Conservation (phyloP, 2,113 vertebrate species). For the Pterocles orientalis region DNA sequence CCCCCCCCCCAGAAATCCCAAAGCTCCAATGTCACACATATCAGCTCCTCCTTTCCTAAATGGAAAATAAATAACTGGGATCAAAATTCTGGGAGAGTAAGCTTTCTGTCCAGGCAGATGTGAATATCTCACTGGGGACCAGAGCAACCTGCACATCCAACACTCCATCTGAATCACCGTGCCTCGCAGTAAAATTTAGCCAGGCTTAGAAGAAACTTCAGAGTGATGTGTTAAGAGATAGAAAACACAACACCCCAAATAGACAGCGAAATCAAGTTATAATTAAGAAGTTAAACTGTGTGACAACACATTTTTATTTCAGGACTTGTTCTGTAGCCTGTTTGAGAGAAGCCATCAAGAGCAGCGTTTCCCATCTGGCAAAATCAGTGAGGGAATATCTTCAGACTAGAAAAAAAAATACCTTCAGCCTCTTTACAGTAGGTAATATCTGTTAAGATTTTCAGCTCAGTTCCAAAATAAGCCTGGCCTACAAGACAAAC, state of each 20-base stretch:
- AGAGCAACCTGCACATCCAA: background rate
- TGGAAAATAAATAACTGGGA: background rate
- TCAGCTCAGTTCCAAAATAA: background rate
- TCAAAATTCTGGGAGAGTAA: background rate
- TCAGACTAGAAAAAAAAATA: background rate
- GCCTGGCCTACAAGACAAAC: background rate
- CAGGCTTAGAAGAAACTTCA: background rate
- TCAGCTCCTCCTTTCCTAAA: background rate
- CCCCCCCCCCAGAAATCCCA: background rate
- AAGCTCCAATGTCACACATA: background rate
- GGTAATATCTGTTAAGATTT: background rate
- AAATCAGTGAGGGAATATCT: background rate
- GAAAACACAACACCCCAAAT: background rate
- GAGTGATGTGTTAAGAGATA: background rate
- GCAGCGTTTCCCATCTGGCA: background rate
- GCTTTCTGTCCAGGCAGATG: background rate
- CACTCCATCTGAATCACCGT: accelerated
- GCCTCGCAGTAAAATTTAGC: background rate
- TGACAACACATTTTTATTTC: background rate
- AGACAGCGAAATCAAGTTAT: background rate
- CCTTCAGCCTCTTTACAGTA: background rate
- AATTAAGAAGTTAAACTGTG: background rate
- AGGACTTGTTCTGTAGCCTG: background rate
- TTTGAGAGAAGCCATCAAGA: background rate
- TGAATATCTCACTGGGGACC: background rate